A percentile compares a stretch with the other conserved stretches of the same genome.
Evolutionary conservation across 2,888 invertebrate genomes (phyloP).

Genomic region (Sphecodes monilicornis): DNA sequence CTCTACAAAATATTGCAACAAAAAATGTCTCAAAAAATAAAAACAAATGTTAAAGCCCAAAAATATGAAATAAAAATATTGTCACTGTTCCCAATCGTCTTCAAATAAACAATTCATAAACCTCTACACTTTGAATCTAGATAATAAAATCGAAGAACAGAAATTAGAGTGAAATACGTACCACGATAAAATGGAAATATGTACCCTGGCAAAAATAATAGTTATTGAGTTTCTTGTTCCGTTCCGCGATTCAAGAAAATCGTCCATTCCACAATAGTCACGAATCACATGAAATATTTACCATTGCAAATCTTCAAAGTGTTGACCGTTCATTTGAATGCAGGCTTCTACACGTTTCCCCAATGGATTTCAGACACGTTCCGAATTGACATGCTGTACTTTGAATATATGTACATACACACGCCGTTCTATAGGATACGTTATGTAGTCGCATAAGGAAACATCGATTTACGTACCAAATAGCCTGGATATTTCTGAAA

Average conservation of each 20-base stretch:
- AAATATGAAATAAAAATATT: neutral
- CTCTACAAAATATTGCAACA: no score
- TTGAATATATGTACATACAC: slow-evolving; percentile 25
- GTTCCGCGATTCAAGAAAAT: neutral
- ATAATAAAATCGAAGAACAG: neutral
- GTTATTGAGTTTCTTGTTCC: neutral
- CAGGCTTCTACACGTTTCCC: slow-evolving; percentile 13
- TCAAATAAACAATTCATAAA: neutral
- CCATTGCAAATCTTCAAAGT: slow-evolving; percentile 22
- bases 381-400: slow-evolving; percentile 24
- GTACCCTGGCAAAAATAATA: neutral
- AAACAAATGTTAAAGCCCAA: neutral
- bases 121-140: neutral
- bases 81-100: neutral
- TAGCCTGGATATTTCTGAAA: slow-evolving; percentile 15
- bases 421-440: slow-evolving; percentile 12
- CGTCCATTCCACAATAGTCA: neutral
- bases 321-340: slow-evolving; percentile 20
- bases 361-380: slow-evolving; percentile 15
- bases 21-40: neutral
- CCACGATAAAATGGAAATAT: neutral
- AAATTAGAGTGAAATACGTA: neutral
- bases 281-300: slow-evolving; percentile 5
- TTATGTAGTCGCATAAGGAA: slow-evolving; percentile 20
- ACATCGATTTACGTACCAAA: slow-evolving; percentile 18